phyloP scores from a whole-genome alignment of 2,797 vertebrate genomes.

The Sebastiscus albofasciatus region DNA sequence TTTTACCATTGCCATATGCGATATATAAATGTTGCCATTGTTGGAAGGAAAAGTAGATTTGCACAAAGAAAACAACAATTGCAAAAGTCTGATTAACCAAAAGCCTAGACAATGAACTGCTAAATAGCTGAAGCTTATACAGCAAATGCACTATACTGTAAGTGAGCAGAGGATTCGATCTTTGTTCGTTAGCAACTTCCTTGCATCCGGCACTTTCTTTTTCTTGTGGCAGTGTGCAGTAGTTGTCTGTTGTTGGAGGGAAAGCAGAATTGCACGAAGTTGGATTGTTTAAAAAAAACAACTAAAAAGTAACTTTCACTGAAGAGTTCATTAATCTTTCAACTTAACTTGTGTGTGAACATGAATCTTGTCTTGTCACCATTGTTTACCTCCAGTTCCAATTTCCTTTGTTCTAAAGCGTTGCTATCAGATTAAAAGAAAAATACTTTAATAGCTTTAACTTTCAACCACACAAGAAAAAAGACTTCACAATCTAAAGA shows the following conservation, averaged over 20 bases:
- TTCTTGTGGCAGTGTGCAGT: not conserved
- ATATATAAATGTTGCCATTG: not conserved
- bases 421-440: not conserved
- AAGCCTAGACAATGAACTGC: not conserved
- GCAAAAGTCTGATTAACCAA: not conserved
- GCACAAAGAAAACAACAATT: not conserved
- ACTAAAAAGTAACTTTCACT: not conserved
- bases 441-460: not conserved
- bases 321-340: slow-evolving; percentile 7
- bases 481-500: not conserved
- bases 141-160: not conserved
- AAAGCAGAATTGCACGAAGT: not conserved
- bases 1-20: not conserved
- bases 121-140: not conserved
- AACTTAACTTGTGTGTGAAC: not conserved
- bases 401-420: not conserved
- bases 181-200: not conserved
- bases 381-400: not conserved
- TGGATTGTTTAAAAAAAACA: not conserved
- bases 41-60: not conserved
- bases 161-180: not conserved
- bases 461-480: not conserved
- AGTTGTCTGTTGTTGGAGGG: not conserved
- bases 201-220: not conserved
- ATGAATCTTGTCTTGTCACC: not conserved